Percentiles rank a stretch among this genome's conserved stretches.
Evolutionary conservation across 92 coral and sea anemone genomes (phyloP).

Genomic region (Anthopleura xanthogrammica): DNA sequence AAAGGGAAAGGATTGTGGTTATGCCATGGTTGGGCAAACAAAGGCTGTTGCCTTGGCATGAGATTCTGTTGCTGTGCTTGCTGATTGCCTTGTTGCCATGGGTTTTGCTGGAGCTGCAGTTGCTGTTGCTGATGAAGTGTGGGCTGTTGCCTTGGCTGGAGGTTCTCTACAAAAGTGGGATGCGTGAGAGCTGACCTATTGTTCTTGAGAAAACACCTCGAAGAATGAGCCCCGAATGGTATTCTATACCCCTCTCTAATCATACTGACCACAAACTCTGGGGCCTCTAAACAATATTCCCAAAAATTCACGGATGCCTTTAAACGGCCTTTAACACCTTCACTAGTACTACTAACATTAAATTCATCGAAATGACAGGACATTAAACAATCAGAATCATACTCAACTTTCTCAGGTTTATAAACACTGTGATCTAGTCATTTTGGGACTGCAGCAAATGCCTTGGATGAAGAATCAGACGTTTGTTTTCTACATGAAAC

Average conservation of each 20-base stretch:
- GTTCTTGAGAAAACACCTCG: conserved; percentile 23
- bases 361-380: no score
- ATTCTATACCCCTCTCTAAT: conserved; percentile 28
- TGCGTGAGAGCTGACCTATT: conserved; percentile 11
- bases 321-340: no score
- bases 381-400: no score
- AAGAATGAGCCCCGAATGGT: conserved; percentile 18
- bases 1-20: conserved; percentile 40
- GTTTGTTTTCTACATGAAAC: no score
- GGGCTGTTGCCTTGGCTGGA: background rate
- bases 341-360: no score
- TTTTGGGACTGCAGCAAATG: no score
- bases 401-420: no score
- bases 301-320: background rate
- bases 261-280: conserved; percentile 9
- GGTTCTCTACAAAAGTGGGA: background rate
- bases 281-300: conserved; percentile 14
- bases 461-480: no score
- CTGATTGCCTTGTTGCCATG: background rate
- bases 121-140: conserved; percentile 5
- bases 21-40: conserved; percentile 30
- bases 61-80: background rate
- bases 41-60: background rate
- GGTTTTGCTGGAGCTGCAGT: background rate
- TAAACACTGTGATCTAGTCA: no score